These are phyloP conservation scores for Drosophila prolongata DNA, from an alignment of 2,888 invertebrate species.

Conservation along the genomic window DNA sequence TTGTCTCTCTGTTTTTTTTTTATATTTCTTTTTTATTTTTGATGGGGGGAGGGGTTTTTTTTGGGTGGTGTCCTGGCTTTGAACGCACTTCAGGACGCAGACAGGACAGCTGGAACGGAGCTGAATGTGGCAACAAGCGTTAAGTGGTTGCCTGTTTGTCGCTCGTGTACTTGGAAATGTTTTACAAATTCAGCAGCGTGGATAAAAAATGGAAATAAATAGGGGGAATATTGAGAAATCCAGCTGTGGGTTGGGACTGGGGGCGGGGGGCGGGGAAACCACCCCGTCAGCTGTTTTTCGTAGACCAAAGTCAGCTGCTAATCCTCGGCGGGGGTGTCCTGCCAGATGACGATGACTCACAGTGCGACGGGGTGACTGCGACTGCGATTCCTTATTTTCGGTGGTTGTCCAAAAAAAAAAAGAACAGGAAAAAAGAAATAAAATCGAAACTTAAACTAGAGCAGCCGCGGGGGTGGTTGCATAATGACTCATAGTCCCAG, in stretches of 20 bases:
- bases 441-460: slow-evolving; percentile 46
- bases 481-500: slow-evolving; percentile 34
- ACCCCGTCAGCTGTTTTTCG: slow-evolving; percentile 37
- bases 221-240: slow-evolving; percentile 17
- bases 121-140: slow-evolving; percentile 78
- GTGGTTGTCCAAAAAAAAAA: slow-evolving; percentile 29
- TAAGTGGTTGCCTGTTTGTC: slow-evolving; percentile 78
- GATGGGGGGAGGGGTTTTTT: neutral
- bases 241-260: neutral
- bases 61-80: slow-evolving; percentile 20
- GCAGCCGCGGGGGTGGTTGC: slow-evolving; percentile 33
- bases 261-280: neutral
- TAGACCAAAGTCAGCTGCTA: slow-evolving; percentile 36
- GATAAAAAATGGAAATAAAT: slow-evolving; percentile 43
- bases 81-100: slow-evolving; percentile 69
- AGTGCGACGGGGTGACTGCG: slow-evolving; percentile 18
- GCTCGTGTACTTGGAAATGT: slow-evolving; percentile 74
- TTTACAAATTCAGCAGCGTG: slow-evolving; percentile 72
- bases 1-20: slow-evolving; percentile 34
- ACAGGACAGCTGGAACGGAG: slow-evolving; percentile 68
- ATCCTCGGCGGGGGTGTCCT: slow-evolving; percentile 24
- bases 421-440: slow-evolving; percentile 9
- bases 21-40: slow-evolving; percentile 3
- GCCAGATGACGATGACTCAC: slow-evolving; percentile 30
- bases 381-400: slow-evolving; percentile 11